Evolutionary conservation across 2,888 invertebrate species (phyloP).

Genomic region (Andrena bucephala): DNA sequence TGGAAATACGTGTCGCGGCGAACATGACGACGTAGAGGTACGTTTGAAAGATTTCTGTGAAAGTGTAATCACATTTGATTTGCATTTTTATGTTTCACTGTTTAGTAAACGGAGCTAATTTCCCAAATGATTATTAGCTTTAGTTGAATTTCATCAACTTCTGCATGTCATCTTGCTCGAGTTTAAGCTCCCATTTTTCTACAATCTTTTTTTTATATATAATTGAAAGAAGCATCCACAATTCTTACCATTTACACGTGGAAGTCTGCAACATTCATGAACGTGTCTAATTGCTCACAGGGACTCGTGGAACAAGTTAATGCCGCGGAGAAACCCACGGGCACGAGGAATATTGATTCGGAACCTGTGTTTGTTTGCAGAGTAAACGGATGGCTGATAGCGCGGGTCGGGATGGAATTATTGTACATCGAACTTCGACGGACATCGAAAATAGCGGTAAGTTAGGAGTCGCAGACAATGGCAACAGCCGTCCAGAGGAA

Average conservation of each 20-base stretch:
- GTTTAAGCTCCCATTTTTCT: too few relatives aligned
- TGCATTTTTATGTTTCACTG: neutral
- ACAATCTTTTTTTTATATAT: too few relatives aligned
- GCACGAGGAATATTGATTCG: neutral
- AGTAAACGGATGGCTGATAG: constrained; percentile 12
- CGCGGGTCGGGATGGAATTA: constrained; percentile 18
- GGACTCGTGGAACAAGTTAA: too few relatives aligned
- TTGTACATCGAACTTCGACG: constrained; percentile 53
- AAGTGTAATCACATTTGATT: neutral
- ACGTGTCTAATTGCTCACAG: too few relatives aligned
- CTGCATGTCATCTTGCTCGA: too few relatives aligned
- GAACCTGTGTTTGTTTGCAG: constrained; percentile 26
- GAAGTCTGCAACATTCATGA: too few relatives aligned
- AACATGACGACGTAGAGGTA: constrained; percentile 64
- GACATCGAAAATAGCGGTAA: constrained; percentile 60
- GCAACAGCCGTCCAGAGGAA: constrained; percentile 62
- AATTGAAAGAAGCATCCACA: too few relatives aligned
- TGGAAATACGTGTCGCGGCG: constrained; percentile 47
- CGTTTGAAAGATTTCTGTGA: neutral
- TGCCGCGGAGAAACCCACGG: too few relatives aligned
- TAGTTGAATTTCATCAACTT: too few relatives aligned
- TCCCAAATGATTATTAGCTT: too few relatives aligned
- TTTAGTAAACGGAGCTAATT: neutral
- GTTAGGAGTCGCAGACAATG: constrained; percentile 50
- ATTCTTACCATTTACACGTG: too few relatives aligned